These are phyloP conservation scores for Megaptera novaeangliae DNA, from an alignment of 2,113 vertebrate genomes.

Conservation along the genomic window DNA sequence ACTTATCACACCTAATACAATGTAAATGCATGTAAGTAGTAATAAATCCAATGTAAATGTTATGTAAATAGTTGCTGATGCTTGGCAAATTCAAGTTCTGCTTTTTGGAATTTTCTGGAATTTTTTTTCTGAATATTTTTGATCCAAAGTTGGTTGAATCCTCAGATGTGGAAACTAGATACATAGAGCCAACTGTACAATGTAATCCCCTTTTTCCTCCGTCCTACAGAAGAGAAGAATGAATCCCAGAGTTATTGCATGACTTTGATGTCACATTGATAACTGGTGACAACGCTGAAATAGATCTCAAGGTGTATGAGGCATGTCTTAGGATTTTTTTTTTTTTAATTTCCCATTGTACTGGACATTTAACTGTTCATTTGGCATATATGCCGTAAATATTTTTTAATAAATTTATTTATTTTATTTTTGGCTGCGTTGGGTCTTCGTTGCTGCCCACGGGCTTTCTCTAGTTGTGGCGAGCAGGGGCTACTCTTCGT, in stretches of 20 bases:
- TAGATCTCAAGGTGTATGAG: background rate
- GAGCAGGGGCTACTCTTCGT: no score
- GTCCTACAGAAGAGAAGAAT: background rate
- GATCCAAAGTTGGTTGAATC: background rate
- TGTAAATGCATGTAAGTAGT: background rate
- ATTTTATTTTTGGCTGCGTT: no score
- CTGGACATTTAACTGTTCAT: background rate
- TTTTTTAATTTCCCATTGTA: background rate
- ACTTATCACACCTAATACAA: background rate
- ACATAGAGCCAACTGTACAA: background rate
- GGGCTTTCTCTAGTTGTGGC: no score
- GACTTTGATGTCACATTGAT: background rate
- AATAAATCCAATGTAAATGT: background rate
- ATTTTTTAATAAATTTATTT: background rate
- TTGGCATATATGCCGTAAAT: background rate
- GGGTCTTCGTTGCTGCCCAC: no score
- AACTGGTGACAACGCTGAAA: background rate
- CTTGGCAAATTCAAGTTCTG: background rate
- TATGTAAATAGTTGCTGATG: background rate
- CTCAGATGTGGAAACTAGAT: background rate
- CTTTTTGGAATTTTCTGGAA: background rate
- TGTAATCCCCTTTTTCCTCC: background rate
- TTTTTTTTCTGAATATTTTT: background rate
- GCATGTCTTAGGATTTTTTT: background rate
- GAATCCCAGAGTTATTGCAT: background rate